Conservation (phyloP, 2,888 invertebrate species). For the Metacarcinus magister region DNA sequence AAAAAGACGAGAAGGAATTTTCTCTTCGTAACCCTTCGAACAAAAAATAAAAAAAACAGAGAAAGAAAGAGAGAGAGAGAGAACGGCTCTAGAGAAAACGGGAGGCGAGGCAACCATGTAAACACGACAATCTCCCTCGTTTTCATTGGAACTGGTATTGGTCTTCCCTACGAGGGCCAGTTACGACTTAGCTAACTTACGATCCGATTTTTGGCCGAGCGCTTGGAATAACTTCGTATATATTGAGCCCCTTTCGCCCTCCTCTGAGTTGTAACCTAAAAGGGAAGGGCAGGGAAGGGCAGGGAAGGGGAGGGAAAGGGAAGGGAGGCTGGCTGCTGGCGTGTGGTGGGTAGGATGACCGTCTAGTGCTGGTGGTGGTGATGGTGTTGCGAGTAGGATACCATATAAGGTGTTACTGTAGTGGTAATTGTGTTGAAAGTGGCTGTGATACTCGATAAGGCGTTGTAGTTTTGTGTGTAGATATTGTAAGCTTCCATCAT, state of each 20-base stretch:
- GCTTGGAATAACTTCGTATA: constrained; percentile 18
- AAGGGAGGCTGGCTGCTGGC: background rate
- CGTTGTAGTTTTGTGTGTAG: background rate
- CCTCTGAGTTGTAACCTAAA: constrained; percentile 20
- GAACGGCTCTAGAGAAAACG: background rate
- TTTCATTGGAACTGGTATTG: constrained; percentile 40
- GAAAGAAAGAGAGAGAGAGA: background rate
- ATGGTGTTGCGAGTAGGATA: too few relatives aligned
- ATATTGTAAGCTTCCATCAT: background rate
- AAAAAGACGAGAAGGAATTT: background rate
- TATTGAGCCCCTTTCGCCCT: constrained; percentile 29
- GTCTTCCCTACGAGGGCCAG: background rate
- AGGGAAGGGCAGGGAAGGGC: background rate
- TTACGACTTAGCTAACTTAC: background rate
- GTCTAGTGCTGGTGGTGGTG: too few relatives aligned
- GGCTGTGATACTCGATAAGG: background rate
- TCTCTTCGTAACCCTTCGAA: background rate
- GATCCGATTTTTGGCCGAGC: constrained; percentile 8
- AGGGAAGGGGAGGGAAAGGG: background rate
- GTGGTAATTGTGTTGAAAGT: too few relatives aligned
- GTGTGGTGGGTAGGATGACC: background rate
- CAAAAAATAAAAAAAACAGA: background rate
- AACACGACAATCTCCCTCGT: constrained; percentile 35
- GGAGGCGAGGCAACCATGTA: constrained; percentile 40
- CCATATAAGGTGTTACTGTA: too few relatives aligned